Conservation (phyloP, 30 jellyfish, hydroid and myxozoan genomes). For the Hydractinia symbiolongicarpus region DNA sequence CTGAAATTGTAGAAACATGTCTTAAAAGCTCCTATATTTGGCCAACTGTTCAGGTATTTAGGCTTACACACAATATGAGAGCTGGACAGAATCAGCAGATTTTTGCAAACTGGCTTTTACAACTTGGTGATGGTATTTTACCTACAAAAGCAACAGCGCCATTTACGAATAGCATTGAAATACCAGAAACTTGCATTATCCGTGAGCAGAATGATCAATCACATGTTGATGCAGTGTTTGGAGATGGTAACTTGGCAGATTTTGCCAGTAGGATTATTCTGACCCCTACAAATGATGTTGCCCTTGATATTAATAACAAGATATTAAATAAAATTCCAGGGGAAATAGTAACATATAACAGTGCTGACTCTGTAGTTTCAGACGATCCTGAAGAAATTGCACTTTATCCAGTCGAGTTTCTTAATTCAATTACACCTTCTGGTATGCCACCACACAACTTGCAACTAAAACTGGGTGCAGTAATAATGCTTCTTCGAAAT, state of each 20-base stretch:
- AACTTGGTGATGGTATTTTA: slow-evolving; percentile 27
- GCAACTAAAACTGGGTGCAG: slow-evolving; percentile 45
- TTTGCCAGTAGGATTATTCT: slow-evolving; percentile 13
- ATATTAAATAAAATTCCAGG: too few relatives aligned
- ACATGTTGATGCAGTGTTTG: not conserved
- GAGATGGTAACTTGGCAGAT: slow-evolving; percentile 8
- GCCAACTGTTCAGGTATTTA: slow-evolving; percentile 7
- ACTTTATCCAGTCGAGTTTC: too few relatives aligned
- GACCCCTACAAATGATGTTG: too few relatives aligned
- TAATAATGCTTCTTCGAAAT: slow-evolving; percentile 35
- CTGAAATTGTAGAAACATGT: too few relatives aligned
- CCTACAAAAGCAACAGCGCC: slow-evolving; percentile 14
- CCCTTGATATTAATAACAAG: too few relatives aligned
- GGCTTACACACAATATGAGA: slow-evolving; percentile 20
- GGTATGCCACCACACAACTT: slow-evolving; percentile 56
- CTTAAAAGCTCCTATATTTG: not conserved
- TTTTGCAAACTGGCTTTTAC: not conserved
- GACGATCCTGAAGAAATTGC: too few relatives aligned
- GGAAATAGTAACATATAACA: too few relatives aligned
- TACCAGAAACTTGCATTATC: slow-evolving; percentile 3
- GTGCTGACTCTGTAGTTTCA: too few relatives aligned
- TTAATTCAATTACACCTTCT: not conserved
- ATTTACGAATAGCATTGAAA: slow-evolving; percentile 1
- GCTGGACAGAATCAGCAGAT: not conserved
- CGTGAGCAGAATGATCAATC: not conserved